phyloP scores from a whole-genome alignment of 1,140 invertebrate species.

The Acyrthosiphon pisum region DNA sequence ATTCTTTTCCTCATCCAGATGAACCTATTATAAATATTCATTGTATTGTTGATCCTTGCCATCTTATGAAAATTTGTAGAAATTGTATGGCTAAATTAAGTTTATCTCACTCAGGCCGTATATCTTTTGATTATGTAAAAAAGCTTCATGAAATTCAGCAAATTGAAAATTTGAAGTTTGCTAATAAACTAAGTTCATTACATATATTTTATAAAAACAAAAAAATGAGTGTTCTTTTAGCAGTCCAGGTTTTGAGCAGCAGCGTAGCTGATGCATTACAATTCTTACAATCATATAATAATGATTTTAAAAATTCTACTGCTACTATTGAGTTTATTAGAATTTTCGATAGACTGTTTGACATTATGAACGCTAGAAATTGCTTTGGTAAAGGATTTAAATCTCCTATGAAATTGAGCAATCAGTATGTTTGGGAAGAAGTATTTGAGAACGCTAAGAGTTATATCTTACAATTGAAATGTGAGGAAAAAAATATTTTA shows the following conservation, averaged over 20 bases:
- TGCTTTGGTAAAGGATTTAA: neutral
- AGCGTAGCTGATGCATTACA: too few relatives aligned
- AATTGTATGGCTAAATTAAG: neutral
- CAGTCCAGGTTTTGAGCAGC: too few relatives aligned
- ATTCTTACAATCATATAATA: too few relatives aligned
- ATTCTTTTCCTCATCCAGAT: neutral
- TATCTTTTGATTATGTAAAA: neutral
- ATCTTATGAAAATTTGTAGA: neutral
- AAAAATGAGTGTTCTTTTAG: too few relatives aligned
- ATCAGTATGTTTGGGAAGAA: neutral
- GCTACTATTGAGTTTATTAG: too few relatives aligned
- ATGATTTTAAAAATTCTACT: too few relatives aligned
- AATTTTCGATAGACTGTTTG: too few relatives aligned
- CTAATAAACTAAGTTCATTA: constrained; percentile 14
- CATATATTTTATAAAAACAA: constrained; percentile 8
- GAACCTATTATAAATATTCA: neutral
- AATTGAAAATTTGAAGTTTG: neutral
- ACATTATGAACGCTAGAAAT: too few relatives aligned
- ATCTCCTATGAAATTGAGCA: neutral
- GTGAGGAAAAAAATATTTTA: neutral
- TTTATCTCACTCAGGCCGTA: neutral
- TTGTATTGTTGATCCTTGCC: neutral
- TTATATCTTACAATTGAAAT: neutral
- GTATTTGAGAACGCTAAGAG: neutral
- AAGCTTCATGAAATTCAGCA: constrained; percentile 24